A percentile compares a stretch with the other conserved stretches of the same genome.
These are phyloP conservation scores for Achroia grisella DNA, from an alignment of 1,140 invertebrate species.

Conservation along the genomic window DNA sequence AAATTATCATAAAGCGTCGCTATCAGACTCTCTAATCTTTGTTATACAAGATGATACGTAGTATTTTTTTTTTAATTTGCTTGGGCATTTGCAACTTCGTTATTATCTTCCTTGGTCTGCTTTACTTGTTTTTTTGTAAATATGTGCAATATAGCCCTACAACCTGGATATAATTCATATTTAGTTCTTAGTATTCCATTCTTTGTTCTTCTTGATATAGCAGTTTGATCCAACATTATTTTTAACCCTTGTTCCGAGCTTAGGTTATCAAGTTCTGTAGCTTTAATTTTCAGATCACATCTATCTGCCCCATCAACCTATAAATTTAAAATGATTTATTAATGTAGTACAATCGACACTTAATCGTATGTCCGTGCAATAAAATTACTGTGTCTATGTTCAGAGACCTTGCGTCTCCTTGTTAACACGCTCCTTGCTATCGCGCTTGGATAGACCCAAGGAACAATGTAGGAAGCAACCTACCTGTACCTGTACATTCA, in stretches of 20 bases:
- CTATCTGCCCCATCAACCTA: constrained; percentile 59
- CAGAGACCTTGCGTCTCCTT: too few species aligned
- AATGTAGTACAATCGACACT: neutral
- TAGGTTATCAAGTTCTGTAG: constrained; percentile 32
- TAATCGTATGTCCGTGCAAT: too few species aligned
- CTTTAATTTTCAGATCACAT: constrained; percentile 55
- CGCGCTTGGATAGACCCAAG: too few species aligned
- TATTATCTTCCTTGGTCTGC: neutral
- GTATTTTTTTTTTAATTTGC: too few species aligned
- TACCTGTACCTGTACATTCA: too few species aligned
- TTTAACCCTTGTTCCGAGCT: constrained; percentile 38
- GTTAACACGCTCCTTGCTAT: too few species aligned
- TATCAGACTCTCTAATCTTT: too few species aligned
- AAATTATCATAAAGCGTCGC: too few species aligned
- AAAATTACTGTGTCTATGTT: too few species aligned
- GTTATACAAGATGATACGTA: too few species aligned
- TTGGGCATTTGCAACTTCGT: neutral
- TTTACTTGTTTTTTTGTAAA: constrained; percentile 29
- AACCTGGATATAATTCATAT: constrained; percentile 50
- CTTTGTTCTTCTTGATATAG: constrained; percentile 31
- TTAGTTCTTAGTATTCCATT: constrained; percentile 39
- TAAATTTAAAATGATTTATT: constrained; percentile 7
- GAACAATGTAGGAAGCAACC: too few species aligned
- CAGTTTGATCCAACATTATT: constrained; percentile 35
- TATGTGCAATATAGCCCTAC: constrained; percentile 53